Evolutionary conservation across 2,888 invertebrate genomes (phyloP).

Genomic region (Sisyra terminalis): DNA sequence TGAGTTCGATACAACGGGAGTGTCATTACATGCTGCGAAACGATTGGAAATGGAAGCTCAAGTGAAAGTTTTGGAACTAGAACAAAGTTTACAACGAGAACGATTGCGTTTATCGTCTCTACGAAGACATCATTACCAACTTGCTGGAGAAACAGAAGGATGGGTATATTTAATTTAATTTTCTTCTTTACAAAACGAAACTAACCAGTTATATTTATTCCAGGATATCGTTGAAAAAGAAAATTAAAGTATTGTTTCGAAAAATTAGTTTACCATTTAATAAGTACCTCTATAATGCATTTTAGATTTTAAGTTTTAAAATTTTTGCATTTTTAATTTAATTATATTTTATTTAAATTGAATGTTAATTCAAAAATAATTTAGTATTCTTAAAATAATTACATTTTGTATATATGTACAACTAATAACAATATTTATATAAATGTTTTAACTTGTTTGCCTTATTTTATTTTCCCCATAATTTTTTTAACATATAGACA

Average conservation of each 20-base stretch:
- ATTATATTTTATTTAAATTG: neutral
- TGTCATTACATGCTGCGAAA: constrained; percentile 89
- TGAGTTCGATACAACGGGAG: constrained; percentile 74
- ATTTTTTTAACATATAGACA: too few relatives aligned
- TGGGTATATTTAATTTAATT: constrained; percentile 9
- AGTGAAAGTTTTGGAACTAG: constrained; percentile 84
- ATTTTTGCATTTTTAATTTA: neutral
- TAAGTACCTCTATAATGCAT: neutral
- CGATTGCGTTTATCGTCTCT: constrained; percentile 70
- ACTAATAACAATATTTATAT: constrained; percentile 2
- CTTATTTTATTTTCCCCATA: neutral
- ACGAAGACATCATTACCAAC: constrained; percentile 81
- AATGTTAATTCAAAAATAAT: neutral
- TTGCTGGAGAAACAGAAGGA: constrained; percentile 48
- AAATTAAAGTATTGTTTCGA: neutral
- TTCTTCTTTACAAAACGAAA: neutral
- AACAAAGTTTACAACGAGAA: constrained; percentile 79
- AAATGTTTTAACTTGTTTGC: neutral
- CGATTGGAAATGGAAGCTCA: constrained; percentile 95
- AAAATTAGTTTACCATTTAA: neutral
- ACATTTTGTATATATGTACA: constrained; percentile 5
- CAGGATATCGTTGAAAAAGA: constrained; percentile 3
- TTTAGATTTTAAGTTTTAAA: neutral
- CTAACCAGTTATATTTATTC: neutral
- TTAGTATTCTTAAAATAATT: neutral